phyloP scores from a whole-genome alignment of 2,888 invertebrate species.

The Melanophora roralis region DNA sequence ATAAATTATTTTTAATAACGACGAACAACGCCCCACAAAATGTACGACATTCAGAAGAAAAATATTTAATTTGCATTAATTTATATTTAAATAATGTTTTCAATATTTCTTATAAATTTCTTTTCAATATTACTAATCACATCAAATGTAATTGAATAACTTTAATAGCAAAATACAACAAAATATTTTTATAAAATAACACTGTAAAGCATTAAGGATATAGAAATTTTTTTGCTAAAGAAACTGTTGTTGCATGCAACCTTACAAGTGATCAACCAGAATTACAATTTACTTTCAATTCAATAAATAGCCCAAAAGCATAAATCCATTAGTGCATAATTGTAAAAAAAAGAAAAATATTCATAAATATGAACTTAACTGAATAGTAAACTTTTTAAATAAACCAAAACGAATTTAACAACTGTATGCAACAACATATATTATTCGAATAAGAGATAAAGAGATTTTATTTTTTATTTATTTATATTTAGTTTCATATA shows the following conservation, averaged over 20 bases:
- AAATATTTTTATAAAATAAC: too few relatives aligned
- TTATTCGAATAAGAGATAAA: slow-evolving; percentile 24
- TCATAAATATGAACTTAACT: neutral
- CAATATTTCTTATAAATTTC: neutral
- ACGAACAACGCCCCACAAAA: slow-evolving; percentile 34
- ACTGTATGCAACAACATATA: neutral
- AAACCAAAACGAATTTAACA: neutral
- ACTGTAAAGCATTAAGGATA: slow-evolving; percentile 2
- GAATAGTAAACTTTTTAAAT: slow-evolving; percentile 9
- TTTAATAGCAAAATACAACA: neutral
- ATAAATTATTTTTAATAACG: slow-evolving; percentile 13
- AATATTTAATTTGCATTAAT: slow-evolving; percentile 13
- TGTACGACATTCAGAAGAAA: slow-evolving; percentile 19
- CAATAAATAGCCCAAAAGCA: slow-evolving; percentile 50
- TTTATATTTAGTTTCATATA: slow-evolving; percentile 5
- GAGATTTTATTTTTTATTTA: slow-evolving; percentile 28
- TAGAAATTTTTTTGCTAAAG: slow-evolving; percentile 24
- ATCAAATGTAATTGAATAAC: slow-evolving; percentile 34
- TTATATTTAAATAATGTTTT: neutral
- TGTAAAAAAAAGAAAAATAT: neutral
- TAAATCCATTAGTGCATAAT: slow-evolving; percentile 28
- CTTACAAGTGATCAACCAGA: slow-evolving; percentile 45
- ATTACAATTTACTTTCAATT: slow-evolving; percentile 47
- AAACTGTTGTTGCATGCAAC: slow-evolving; percentile 15
- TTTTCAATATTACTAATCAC: slow-evolving; percentile 25